Base-by-base conservation (phyloP, 2,797 vertebrate genomes). In the Cynodonichthys magdalenae region DNA sequence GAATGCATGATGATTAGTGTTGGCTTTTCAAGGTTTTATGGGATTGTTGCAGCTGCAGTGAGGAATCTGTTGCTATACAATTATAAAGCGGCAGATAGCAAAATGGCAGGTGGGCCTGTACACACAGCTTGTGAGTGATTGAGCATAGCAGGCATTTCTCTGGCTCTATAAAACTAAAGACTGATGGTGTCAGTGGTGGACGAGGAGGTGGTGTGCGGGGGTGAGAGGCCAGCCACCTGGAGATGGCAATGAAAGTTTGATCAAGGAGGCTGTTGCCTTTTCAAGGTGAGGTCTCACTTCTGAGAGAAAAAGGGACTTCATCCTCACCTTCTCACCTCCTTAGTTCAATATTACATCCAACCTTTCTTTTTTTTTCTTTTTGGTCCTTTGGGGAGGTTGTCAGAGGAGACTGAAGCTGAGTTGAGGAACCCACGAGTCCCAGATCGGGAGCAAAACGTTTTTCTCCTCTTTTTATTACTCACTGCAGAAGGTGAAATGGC, bases 221-320 rank as follows among this genome's bases (percentile, higher is more conserved):
- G 69, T 17, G 72, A 74, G 75, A 80, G 76, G 75, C 41, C 28
- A 27, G 69, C 63, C 44, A 63, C 71, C 14, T 15, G 53, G 71
- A 81, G 76, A 74, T 74, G 2, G 46, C 17, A 44, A 73, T 87
- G 87, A 88, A 88, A 87, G 79, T 80, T 86, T 84, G 87, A 89
- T 89, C 80, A 81, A 64, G 70, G 69, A 71, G 71, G 59, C 68
- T 14, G 57, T 53, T 63, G 74, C 59, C 63, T 81, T 86, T 84
- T 89, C 87, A 86, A 90, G 87, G 86, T 89, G 84, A 85, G 82
- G 72, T 83, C 64, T 85, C 71, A 46, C 69, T 64, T 82, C 44
- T 69, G 74, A 72, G 62, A 31, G 60, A 68, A 44, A 60, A 62
- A 77, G 68, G 64, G 65, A 68, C 63, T 62, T 67, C 28, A 20